Evolutionary conservation across 2,888 invertebrate species (phyloP), one percentile per base, ranked within the genome.

Genomic region (Xestobium rufovillosum): DNA sequence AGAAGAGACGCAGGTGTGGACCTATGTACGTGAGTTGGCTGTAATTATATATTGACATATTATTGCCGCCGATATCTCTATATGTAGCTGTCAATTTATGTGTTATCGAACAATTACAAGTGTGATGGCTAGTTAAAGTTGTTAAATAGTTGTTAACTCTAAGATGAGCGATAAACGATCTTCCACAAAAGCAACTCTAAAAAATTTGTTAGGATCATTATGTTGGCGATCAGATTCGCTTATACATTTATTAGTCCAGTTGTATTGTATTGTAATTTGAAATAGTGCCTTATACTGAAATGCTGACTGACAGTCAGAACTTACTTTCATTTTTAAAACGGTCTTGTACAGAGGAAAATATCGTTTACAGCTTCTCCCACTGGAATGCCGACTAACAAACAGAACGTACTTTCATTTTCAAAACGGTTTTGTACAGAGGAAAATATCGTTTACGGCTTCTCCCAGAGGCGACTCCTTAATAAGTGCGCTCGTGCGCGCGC

Each of bases 71-170:
- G 58, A 60, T 60, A 60, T 58, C 59, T 59, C 54, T 57, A 59
- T 61, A 57, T 58, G 58, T 57, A 53, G 56, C 63, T 63, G 63
- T 63, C 63, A 62, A 55, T 61, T 59, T 60, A 56, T 55, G 53
- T 60, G 60, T 59, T 62, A 60, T 61, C 60, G 59, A 51, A 60
- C 61, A 61, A 63, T 61, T 63, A 61, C 56, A 55, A 57, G 53
- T 56, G 55, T 59, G 59, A 62, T 58, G 59, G 60, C 59, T 57
- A 59, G 60, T 59, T 59, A 58, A 51, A 57, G 59, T 56, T 60
- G 63, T 61, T 62, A 61, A 63, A 61, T 60, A 60, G 55, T 57
- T 61, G 61, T 62, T 60, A 58, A 55, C 48, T 52, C 42, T 39
- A 37, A 57, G 59, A 57, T 58, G 50, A 42, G 43, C 48, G 58